Base-by-base conservation (phyloP, 2,888 invertebrate species). In the Thysanoteuthis rhombus region DNA sequence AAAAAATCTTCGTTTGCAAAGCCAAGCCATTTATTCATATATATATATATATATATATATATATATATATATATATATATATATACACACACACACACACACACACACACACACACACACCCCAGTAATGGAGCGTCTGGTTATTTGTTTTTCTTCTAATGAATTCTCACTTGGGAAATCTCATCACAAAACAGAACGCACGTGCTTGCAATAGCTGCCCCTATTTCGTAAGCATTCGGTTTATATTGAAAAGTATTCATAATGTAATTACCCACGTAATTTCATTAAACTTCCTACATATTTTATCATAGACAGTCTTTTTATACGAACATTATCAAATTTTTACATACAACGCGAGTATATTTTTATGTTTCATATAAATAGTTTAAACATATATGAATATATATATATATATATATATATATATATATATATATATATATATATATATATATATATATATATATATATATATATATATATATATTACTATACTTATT, bases 41-140 rank as follows among this genome's bases (percentile, higher is more conserved):
- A 42, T 5, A 42, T 42, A 42, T 6, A 42, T 42, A 42, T 42
- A 42, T 42, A 42, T 42, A 42, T 42, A 42, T 42, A 42, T 42
- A 42, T 42, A 42, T 42, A 42, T 42, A 42, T 58, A 58, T 58
- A 58, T 58, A 58, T 58, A 58, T 58, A 75, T 75, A 75, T 32
- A 75, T 75, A 75, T 75, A 75, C n/a, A 75, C n/a, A 75, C n/a
- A 75, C n/a, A 75, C n/a, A 75, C n/a, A 75, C n/a, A 75, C n/a
- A 75, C n/a, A 75, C n/a, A 75, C n/a, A 75, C n/a, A n/a, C n/a
- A 75, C 4, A n/a, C 5, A 47, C 22, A 22, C 19, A n/a, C 36
- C 36, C 12, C 52, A 52, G 25, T 3, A 52, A 52, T 52, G 25
- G 52, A 75, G 75, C n/a, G 75, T 75, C 75, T n/a, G n/a, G n/a